Evolutionary conservation across 2,113 vertebrate genomes (phyloP).

Genomic region (Prionailurus viverrinus): DNA sequence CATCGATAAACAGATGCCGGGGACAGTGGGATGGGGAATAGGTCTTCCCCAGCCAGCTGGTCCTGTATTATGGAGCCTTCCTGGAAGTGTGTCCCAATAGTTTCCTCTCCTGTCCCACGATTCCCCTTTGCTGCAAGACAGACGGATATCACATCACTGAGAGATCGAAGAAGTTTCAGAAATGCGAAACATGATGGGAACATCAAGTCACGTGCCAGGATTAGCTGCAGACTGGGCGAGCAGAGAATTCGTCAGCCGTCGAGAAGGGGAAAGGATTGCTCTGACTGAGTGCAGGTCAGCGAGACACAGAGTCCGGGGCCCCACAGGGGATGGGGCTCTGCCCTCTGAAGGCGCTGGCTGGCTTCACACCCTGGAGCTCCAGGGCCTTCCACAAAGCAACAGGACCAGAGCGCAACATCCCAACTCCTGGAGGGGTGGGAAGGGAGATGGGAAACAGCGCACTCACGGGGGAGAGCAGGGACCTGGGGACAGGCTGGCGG

Average conservation of each 20-base stretch:
- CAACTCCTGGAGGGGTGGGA: no score
- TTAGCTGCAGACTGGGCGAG: background rate
- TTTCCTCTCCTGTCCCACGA: background rate
- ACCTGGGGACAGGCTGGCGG: background rate
- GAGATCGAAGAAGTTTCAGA: background rate
- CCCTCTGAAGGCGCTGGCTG: background rate
- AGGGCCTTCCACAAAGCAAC: background rate
- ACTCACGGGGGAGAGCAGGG: background rate
- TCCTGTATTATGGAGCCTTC: accelerated
- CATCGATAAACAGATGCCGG: background rate
- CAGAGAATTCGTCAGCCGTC: accelerated
- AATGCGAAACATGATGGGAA: background rate
- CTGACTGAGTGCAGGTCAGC: accelerated
- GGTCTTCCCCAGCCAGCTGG: background rate
- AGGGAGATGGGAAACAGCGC: no score
- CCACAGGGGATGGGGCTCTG: background rate
- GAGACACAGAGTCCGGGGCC: background rate
- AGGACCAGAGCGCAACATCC: background rate
- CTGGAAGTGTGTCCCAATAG: background rate
- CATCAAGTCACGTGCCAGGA: no score
- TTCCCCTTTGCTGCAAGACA: background rate
- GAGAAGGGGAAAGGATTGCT: no score
- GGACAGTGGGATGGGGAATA: accelerated
- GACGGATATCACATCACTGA: background rate
- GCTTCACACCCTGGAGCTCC: background rate